These are phyloP conservation scores for Drosophila hydei DNA, from an alignment of 1,140 invertebrate species.

Conservation along the genomic window DNA sequence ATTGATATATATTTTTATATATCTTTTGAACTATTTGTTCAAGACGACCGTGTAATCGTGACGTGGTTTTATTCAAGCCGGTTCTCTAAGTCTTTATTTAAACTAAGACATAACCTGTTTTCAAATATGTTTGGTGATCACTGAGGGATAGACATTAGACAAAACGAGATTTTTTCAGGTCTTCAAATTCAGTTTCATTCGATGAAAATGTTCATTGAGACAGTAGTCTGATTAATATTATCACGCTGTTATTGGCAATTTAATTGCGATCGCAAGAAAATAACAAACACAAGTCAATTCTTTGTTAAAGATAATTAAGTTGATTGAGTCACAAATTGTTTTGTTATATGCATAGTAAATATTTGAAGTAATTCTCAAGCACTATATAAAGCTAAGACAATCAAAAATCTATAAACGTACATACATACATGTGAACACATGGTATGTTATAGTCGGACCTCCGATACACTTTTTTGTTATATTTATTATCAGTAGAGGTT, in stretches of 20 bases:
- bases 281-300: background rate
- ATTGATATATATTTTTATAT: too few species aligned
- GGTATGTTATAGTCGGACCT: background rate
- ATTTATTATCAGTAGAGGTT: constrained; percentile 7
- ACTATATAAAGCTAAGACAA: too few species aligned
- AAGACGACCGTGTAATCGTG: constrained; percentile 7
- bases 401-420: too few species aligned
- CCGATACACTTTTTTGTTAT: background rate
- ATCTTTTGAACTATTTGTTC: constrained; percentile 20
- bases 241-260: background rate
- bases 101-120: constrained; percentile 23
- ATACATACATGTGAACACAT: too few species aligned
- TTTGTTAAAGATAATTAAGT: background rate
- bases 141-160: background rate
- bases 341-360: background rate
- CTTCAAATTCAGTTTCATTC: background rate
- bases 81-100: constrained; percentile 9
- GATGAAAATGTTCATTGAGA: background rate
- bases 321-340: constrained; percentile 2
- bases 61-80: constrained; percentile 5
- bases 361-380: too few species aligned
- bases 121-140: background rate
- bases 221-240: background rate
- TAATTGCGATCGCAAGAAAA: background rate
- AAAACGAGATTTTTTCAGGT: background rate